phyloP scores from a whole-genome alignment of 2,888 invertebrate genomes.

The Bursaphelenchus okinawaensis region DNA sequence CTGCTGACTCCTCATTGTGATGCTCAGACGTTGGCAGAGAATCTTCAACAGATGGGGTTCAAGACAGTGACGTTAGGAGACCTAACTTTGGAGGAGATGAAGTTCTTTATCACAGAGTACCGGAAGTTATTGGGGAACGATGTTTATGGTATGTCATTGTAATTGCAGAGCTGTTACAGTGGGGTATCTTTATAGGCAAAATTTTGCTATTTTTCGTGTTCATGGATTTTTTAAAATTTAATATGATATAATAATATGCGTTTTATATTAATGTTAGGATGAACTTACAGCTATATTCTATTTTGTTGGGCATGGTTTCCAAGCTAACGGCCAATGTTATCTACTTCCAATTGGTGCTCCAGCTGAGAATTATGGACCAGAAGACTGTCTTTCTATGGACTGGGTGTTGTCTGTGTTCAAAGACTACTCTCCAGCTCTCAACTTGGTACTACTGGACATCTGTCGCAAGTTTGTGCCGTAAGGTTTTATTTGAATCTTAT shows the following conservation, averaged over 20 bases:
- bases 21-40: conserved; percentile 57
- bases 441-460: conserved; percentile 60
- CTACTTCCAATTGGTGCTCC: conserved; percentile 60
- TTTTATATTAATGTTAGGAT: not conserved
- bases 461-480: conserved; percentile 58
- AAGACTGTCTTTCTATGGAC: conserved; percentile 57
- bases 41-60: conserved; percentile 56
- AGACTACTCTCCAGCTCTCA: conserved; percentile 57
- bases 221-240: not conserved
- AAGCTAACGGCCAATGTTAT: conserved; percentile 59
- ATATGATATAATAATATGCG: not conserved
- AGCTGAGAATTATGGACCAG: conserved; percentile 44
- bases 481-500: not conserved
- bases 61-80: conserved; percentile 61
- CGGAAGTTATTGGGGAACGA: conserved; percentile 59
- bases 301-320: conserved; percentile 62
- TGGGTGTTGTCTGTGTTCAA: conserved; percentile 57
- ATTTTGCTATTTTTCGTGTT: no score
- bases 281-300: conserved; percentile 57
- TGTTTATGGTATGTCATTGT: conserved; percentile 53
- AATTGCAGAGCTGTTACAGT: not conserved
- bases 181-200: no score
- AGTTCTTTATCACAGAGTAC: conserved; percentile 59
- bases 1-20: conserved; percentile 57
- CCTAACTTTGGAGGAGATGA: conserved; percentile 59